These are phyloP conservation scores for Podocnemis expansa DNA, from an alignment of 2,113 vertebrate species.

Conservation along the genomic window DNA sequence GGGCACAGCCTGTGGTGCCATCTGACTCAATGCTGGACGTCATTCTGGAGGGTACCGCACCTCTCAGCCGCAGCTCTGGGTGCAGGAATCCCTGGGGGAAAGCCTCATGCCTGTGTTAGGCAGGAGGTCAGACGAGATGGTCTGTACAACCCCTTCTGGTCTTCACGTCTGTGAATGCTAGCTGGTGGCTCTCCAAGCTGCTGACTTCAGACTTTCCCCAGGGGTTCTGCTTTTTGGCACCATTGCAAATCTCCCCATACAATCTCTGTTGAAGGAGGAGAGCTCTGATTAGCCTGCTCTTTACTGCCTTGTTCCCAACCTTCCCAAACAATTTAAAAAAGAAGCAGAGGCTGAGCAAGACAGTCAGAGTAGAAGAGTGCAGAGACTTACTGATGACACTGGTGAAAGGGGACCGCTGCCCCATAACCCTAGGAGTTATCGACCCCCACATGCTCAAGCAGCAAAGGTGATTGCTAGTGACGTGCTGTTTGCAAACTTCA, in stretches of 20 bases:
- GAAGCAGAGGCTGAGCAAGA: neutral
- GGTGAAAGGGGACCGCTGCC: neutral
- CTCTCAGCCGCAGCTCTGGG: neutral
- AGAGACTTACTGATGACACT: neutral
- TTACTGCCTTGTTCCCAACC: neutral
- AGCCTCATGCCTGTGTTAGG: neutral
- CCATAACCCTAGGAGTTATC: neutral
- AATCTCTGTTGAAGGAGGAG: neutral
- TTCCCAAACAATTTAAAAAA: conserved; percentile 21
- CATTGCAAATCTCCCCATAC: neutral
- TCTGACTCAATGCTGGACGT: neutral
- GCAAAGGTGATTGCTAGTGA: neutral
- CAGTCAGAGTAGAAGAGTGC: neutral
- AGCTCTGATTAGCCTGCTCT: neutral
- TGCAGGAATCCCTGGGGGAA: neutral
- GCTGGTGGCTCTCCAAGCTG: neutral
- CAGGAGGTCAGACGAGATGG: neutral
- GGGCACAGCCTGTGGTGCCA: neutral
- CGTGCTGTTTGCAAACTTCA: neutral
- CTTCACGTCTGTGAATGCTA: neutral
- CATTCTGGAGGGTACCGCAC: neutral
- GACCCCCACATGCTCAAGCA: neutral
- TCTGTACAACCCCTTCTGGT: too few species aligned
- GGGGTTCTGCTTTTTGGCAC: neutral
- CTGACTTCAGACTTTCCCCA: conserved; percentile 3